Evolutionary conservation across 2,797 vertebrate species (phyloP).

Genomic region (Typhlichthys eigenmanni): DNA sequence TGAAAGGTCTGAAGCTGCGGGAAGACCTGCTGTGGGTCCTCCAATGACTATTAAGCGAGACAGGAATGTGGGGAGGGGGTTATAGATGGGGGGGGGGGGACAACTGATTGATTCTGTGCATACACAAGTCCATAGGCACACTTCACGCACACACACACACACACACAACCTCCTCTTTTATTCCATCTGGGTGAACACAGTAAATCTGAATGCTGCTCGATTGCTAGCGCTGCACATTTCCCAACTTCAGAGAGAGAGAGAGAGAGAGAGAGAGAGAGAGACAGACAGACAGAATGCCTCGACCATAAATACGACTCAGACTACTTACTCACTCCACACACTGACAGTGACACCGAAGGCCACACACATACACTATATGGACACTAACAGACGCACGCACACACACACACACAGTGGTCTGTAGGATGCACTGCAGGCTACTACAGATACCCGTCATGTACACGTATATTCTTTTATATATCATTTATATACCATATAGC

Average conservation of each 20-base stretch:
- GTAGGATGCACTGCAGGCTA: not conserved
- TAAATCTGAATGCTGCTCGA: slow-evolving; percentile 74
- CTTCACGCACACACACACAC: slow-evolving; percentile 17
- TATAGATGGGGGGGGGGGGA: slow-evolving; percentile 7
- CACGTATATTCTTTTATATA: slow-evolving; percentile 35
- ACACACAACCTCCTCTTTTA: slow-evolving; percentile 55
- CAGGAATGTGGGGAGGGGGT: slow-evolving; percentile 13
- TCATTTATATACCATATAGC: slow-evolving; percentile 32
- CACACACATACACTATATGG: slow-evolving; percentile 7
- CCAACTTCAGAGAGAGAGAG: slow-evolving; percentile 31
- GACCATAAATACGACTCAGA: slow-evolving; percentile 61
- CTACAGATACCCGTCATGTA: slow-evolving; percentile 36
- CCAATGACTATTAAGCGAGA: slow-evolving; percentile 44
- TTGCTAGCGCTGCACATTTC: slow-evolving; percentile 74
- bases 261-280: slow-evolving; percentile 23
- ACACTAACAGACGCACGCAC: slow-evolving; percentile 18
- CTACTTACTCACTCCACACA: slow-evolving; percentile 34
- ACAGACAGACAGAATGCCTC: slow-evolving; percentile 45
- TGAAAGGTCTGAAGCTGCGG: slow-evolving; percentile 29
- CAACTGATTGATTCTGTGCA: slow-evolving; percentile 54
- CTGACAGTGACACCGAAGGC: slow-evolving; percentile 37
- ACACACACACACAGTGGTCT: not conserved
- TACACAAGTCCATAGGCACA: slow-evolving; percentile 39
- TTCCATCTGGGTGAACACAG: slow-evolving; percentile 74
- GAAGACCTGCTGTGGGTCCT: slow-evolving; percentile 14